These are phyloP conservation scores for Hydrozoanthus tunicans DNA, from an alignment of 64 coral and sea anemone genomes.

Conservation along the genomic window DNA sequence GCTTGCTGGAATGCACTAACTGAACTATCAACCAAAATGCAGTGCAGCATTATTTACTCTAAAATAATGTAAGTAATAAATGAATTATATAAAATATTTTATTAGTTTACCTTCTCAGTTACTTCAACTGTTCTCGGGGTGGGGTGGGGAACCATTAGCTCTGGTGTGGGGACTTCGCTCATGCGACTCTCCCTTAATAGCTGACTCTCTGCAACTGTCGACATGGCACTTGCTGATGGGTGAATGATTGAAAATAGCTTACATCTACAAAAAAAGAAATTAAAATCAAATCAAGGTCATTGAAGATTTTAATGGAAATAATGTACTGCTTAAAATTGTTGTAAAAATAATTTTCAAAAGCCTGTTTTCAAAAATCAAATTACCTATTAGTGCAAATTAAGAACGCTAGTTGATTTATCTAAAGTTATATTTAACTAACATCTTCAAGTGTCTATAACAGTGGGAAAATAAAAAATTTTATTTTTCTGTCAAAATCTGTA, in stretches of 20 bases:
- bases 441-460: no score
- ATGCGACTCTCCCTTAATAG: slow-evolving; percentile 12
- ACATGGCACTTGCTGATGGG: slow-evolving; percentile 45
- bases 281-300: no score
- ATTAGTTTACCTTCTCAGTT: not conserved
- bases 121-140: slow-evolving; percentile 15
- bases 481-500: no score
- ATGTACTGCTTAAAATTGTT: no score
- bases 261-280: not conserved
- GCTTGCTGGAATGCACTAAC: not conserved
- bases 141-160: slow-evolving; percentile 17
- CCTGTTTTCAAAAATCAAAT: no score
- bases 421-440: no score
- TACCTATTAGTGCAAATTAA: no score
- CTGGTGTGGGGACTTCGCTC: slow-evolving; percentile 17
- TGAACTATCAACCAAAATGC: not conserved
- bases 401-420: no score
- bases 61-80: no score
- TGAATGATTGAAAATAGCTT: slow-evolving; percentile 47
- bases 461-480: no score
- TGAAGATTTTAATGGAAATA: no score
- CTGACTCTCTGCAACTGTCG: slow-evolving; percentile 11
- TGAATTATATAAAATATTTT: not conserved
- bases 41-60: not conserved
- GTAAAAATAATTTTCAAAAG: no score